Evolutionary conservation across 1,140 invertebrate species (phyloP).

Genomic region (Meteorus sp.): DNA sequence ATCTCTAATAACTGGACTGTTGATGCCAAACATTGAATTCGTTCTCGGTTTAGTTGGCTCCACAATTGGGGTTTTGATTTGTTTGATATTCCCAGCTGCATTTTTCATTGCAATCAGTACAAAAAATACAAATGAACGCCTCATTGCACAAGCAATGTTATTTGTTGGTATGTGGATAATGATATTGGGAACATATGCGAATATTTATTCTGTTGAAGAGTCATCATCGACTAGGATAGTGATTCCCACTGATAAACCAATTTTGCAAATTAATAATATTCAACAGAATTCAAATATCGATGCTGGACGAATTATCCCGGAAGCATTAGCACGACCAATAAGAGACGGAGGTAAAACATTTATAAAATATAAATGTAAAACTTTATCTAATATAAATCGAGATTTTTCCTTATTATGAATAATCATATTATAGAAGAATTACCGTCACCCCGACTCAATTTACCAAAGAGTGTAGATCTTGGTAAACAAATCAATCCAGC

Average conservation of each 20-base stretch:
- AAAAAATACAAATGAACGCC: constrained; percentile 74
- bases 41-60: constrained; percentile 91
- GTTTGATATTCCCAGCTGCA: constrained; percentile 85
- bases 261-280: constrained; percentile 50
- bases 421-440: too few species aligned
- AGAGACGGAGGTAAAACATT: background rate
- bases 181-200: constrained; percentile 85
- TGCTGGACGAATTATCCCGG: constrained; percentile 4
- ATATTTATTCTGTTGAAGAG: constrained; percentile 75
- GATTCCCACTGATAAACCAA: constrained; percentile 37
- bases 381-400: too few species aligned
- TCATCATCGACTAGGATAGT: constrained; percentile 42
- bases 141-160: constrained; percentile 74
- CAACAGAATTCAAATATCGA: constrained; percentile 41
- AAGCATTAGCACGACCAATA: background rate
- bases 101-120: constrained; percentile 73
- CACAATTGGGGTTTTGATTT: constrained; percentile 93
- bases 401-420: too few species aligned
- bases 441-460: too few species aligned
- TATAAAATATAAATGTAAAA: too few species aligned
- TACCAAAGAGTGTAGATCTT: too few species aligned
- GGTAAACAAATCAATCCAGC: too few species aligned
- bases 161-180: constrained; percentile 78
- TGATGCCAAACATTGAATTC: constrained; percentile 88
- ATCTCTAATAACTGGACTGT: constrained; percentile 75